Conservation (phyloP, 92 coral and sea anemone species). For the Epizoanthus stellaris region DNA sequence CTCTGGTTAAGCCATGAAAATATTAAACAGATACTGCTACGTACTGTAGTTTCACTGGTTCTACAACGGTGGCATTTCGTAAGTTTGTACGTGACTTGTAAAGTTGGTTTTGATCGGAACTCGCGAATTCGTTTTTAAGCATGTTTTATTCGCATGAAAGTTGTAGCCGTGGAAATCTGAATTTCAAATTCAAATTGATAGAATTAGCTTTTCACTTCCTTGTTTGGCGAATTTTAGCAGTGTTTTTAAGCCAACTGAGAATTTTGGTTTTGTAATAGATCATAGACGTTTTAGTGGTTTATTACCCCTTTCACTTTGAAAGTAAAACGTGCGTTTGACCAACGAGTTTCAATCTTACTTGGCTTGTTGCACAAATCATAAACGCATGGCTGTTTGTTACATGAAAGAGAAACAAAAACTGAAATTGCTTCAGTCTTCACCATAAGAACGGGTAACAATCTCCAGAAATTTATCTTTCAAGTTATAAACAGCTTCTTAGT, state of each 20-base stretch:
- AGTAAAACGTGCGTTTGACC: background rate
- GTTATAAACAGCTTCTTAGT: background rate
- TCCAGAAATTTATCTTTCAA: background rate
- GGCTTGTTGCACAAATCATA: slow-evolving; percentile 5
- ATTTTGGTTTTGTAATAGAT: background rate
- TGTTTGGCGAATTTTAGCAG: slow-evolving; percentile 14
- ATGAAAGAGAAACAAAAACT: slow-evolving; percentile 28
- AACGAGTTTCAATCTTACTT: background rate
- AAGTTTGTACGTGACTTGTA: too few species aligned
- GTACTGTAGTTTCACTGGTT: background rate
- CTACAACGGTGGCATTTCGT: too few species aligned
- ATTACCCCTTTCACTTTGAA: background rate
- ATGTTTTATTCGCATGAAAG: slow-evolving; percentile 25
- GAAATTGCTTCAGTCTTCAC: background rate
- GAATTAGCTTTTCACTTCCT: slow-evolving; percentile 36
- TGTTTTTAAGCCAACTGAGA: background rate
- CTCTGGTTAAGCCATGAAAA: background rate
- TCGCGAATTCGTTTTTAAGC: slow-evolving; percentile 3
- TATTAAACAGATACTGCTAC: background rate
- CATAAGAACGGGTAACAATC: background rate
- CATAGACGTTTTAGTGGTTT: background rate
- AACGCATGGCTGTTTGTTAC: background rate
- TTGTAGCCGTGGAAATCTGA: slow-evolving; percentile 8
- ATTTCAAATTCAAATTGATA: slow-evolving; percentile 8
- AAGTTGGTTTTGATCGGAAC: background rate